These are phyloP conservation scores for Caenorhabditis remanei DNA, from an alignment of 1,140 invertebrate genomes.

Conservation along the genomic window DNA sequence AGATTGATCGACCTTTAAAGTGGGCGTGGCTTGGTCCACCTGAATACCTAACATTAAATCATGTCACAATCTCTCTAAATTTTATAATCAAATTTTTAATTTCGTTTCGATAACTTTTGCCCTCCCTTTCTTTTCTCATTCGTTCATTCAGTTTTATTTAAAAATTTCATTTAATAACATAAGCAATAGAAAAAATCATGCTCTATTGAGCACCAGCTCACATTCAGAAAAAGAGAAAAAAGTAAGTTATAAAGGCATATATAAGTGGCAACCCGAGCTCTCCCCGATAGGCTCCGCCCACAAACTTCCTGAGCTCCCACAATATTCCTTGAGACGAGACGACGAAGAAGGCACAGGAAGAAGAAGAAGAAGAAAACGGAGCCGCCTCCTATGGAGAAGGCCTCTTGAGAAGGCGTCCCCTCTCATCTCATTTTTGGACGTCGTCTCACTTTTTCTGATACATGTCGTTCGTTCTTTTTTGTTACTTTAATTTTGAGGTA, in stretches of 20 bases:
- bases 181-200: not conserved
- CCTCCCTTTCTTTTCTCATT: not conserved
- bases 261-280: conserved; percentile 39
- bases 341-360: not conserved
- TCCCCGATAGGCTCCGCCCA: not conserved
- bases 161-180: not conserved
- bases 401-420: not conserved
- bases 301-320: conserved; percentile 36
- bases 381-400: not conserved
- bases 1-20: no score
- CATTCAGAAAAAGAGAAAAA: not conserved
- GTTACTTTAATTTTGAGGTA: not conserved
- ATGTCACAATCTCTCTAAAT: not conserved
- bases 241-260: conserved; percentile 38
- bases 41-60: not conserved
- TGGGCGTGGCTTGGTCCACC: no score
- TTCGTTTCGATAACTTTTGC: no score
- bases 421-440: not conserved
- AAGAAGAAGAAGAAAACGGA: not conserved
- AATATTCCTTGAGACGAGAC: no score
- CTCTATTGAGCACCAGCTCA: conserved; percentile 29
- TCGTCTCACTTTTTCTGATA: not conserved
- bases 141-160: not conserved
- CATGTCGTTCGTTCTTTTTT: not conserved
- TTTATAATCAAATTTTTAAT: not conserved